Percentiles rank a stretch among this genome's conserved stretches.
phyloP scores from a whole-genome alignment of 2,888 invertebrate genomes.

The Synanthedon tipuliformis region DNA sequence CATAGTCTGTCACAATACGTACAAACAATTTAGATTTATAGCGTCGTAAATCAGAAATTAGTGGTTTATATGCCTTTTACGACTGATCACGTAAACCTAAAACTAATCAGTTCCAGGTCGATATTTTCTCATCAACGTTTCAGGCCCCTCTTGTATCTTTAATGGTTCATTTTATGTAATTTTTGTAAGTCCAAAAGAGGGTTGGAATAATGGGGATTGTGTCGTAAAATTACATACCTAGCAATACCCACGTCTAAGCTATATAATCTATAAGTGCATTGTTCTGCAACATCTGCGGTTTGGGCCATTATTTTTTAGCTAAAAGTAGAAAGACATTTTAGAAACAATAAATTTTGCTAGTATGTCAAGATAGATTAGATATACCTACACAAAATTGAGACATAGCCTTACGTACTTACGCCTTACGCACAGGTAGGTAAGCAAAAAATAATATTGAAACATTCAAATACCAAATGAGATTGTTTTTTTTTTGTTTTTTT shows the following conservation, averaged over 20 bases:
- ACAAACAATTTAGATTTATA: conserved; percentile 47
- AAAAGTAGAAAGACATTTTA: no score
- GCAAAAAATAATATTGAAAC: no score
- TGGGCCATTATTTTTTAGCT: not conserved
- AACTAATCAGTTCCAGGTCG: conserved; percentile 39
- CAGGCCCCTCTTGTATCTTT: conserved; percentile 17
- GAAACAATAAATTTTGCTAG: no score
- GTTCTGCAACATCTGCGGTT: not conserved
- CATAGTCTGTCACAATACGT: conserved; percentile 27
- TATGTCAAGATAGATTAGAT: no score
- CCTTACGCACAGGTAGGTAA: no score
- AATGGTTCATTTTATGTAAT: conserved; percentile 23
- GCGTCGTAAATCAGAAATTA: conserved; percentile 54
- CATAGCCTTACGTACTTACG: no score
- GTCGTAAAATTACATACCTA: conserved; percentile 15
- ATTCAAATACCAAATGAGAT: no score
- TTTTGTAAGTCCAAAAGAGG: conserved; percentile 9
- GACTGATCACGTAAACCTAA: conserved; percentile 32
- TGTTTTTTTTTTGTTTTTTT: no score
- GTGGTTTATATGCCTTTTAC: conserved; percentile 41
- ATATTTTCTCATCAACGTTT: conserved; percentile 29
- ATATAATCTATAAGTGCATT: conserved; percentile 10
- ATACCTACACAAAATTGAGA: no score
- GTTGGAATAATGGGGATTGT: conserved; percentile 22
- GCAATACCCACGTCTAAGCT: conserved; percentile 6